Base-by-base conservation (phyloP, 2,888 invertebrate genomes). In the Acleris emargana region DNA sequence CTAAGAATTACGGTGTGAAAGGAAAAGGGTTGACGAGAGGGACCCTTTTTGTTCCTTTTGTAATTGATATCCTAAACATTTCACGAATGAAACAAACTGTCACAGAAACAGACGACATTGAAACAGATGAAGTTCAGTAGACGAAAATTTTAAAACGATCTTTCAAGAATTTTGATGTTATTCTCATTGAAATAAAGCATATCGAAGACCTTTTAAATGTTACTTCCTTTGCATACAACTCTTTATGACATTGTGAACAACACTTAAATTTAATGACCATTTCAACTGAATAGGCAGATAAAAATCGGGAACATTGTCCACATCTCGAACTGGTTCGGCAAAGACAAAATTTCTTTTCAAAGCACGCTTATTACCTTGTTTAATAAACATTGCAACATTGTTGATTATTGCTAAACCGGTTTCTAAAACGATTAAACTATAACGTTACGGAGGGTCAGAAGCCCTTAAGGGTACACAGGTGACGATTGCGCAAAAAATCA, bases 381-480 rank as follows among this genome's bases (percentile, higher is more conserved):
- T 90, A 89, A 90, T 91, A 91, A 91, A 92, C 89, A 91, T 88
- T 83, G 89, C 87, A 89, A 91, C 89, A 87, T 77, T 89, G 90
- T 90, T 86, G 84, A 86, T 87, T 85, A 87, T 83, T 79, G 75
- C 75, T 43, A 74, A 83, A 89, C 89, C 86, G 77, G 69, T 89
- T 89, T 82, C 69, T 7, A 54, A 59, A 64, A 72, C 76, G 70
- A 78, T 84, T 76, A 79, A 78, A 78, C 71, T 73, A 75, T 74
- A 72, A 71, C 72, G 74, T 80, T 72, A 76, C 77, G 63, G 68
- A 67, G 72, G 76, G 73, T 64, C 68, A 67, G 52, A 67, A 55
- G 64, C 81, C 80, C 77, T 74, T 67, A 43, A 64, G 59, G 67
- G 38, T 64, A 71, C 72, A 72, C 68, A 78, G 78, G 76, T 81